These are phyloP conservation scores for Phallusia fumigata DNA, from an alignment of 23 tunicate genomes.

Conservation along the genomic window DNA sequence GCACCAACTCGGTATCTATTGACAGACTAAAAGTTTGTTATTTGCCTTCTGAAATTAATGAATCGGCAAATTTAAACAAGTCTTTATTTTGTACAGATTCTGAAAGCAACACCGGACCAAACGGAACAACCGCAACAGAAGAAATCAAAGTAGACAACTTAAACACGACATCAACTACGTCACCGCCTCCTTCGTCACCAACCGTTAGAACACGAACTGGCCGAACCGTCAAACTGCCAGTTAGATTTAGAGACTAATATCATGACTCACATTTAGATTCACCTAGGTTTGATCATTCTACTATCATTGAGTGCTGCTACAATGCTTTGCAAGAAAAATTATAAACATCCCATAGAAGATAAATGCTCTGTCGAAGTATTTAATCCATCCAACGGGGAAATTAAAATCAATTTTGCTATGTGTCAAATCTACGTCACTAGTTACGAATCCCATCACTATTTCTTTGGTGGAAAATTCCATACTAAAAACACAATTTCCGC, in stretches of 20 bases:
- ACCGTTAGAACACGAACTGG: background rate
- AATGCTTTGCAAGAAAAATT: background rate
- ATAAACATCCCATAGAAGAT: background rate
- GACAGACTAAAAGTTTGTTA: conserved; percentile 2
- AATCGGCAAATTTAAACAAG: background rate
- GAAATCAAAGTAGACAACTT: background rate
- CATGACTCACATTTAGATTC: background rate
- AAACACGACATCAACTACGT: background rate
- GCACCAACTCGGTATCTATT: conserved; percentile 9
- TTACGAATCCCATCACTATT: background rate
- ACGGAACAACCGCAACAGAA: background rate
- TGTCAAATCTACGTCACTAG: background rate
- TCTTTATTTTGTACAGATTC: background rate
- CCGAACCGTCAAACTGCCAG: background rate
- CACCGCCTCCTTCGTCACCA: background rate
- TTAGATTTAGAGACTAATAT: background rate
- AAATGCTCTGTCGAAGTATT: background rate
- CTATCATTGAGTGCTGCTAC: background rate
- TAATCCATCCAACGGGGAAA: background rate
- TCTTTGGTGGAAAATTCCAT: background rate
- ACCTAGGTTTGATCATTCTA: background rate
- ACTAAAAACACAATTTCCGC: background rate
- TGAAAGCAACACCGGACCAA: background rate
- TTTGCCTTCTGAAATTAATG: background rate
- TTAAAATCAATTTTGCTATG: background rate